phyloP scores from a whole-genome alignment of 1,140 invertebrate genomes.

The Helicoverpa zea region DNA sequence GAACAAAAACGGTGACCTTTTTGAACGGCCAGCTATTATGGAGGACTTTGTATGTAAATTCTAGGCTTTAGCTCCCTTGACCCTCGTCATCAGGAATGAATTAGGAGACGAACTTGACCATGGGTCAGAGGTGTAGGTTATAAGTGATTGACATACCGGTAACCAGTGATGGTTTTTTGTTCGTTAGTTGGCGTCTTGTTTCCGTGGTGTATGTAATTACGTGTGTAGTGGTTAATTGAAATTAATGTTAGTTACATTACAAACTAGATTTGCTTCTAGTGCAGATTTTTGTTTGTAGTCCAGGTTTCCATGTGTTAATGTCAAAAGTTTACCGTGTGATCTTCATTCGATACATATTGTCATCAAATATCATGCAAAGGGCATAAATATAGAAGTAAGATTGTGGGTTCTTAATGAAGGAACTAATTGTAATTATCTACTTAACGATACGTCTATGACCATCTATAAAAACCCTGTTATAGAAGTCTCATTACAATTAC shows the following conservation, averaged over 20 bases:
- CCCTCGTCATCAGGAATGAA: conserved; percentile 66
- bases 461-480: too few relatives aligned
- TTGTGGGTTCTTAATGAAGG: too few relatives aligned
- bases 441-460: too few relatives aligned
- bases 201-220: conserved; percentile 7
- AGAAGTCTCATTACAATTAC: too few relatives aligned
- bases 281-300: too few relatives aligned
- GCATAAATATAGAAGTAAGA: too few relatives aligned
- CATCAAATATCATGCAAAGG: too few relatives aligned
- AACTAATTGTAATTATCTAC: too few relatives aligned
- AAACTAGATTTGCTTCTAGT: too few relatives aligned
- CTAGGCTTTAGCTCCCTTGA: conserved; percentile 60
- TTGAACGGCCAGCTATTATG: conserved; percentile 60
- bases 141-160: conserved; percentile 68
- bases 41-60: conserved; percentile 79
- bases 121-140: conserved; percentile 65
- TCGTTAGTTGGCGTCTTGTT: conserved; percentile 21
- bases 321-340: too few relatives aligned
- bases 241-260: neutral
- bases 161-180: conserved; percentile 58
- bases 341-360: too few relatives aligned
- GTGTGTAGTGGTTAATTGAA: neutral
- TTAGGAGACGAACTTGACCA: conserved; percentile 81
- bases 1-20: conserved; percentile 59
- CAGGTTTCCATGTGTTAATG: too few relatives aligned